These are phyloP conservation scores for Noctua janthe DNA, from an alignment of 2,888 invertebrate species.

Conservation along the genomic window DNA sequence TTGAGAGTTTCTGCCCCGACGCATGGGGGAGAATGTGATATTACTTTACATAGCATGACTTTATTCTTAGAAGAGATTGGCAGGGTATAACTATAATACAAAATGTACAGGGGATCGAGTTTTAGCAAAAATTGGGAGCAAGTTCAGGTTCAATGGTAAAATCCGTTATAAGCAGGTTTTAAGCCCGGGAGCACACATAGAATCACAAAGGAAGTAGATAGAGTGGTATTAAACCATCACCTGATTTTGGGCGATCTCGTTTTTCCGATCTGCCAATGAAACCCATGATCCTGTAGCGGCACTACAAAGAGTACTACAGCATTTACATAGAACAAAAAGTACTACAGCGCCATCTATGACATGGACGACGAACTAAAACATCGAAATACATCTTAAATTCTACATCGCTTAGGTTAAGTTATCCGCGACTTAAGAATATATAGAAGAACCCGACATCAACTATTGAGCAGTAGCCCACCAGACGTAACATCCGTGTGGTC, in stretches of 20 bases:
- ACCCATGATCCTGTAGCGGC: too few species aligned
- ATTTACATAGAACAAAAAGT: too few species aligned
- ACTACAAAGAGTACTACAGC: too few species aligned
- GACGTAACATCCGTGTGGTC: too few species aligned
- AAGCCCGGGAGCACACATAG: neutral
- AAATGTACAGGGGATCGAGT: neutral
- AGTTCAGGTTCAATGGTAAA: neutral
- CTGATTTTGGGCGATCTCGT: neutral
- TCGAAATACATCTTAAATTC: too few species aligned
- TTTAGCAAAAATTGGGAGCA: neutral
- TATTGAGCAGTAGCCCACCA: too few species aligned
- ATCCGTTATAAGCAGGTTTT: neutral
- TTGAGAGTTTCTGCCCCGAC: constrained; percentile 15
- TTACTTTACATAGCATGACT: neutral
- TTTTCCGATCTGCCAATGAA: neutral
- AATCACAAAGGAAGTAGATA: neutral
- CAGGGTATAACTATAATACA: neutral
- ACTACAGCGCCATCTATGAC: too few species aligned
- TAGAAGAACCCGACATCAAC: too few species aligned
- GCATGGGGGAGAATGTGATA: neutral
- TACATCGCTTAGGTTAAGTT: too few species aligned
- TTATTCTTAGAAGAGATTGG: neutral
- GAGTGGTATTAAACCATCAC: neutral
- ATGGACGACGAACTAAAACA: too few species aligned
- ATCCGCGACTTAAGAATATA: too few species aligned